These are phyloP conservation scores for Florisuga fusca DNA, from an alignment of 2,797 vertebrate species.

Conservation along the genomic window DNA sequence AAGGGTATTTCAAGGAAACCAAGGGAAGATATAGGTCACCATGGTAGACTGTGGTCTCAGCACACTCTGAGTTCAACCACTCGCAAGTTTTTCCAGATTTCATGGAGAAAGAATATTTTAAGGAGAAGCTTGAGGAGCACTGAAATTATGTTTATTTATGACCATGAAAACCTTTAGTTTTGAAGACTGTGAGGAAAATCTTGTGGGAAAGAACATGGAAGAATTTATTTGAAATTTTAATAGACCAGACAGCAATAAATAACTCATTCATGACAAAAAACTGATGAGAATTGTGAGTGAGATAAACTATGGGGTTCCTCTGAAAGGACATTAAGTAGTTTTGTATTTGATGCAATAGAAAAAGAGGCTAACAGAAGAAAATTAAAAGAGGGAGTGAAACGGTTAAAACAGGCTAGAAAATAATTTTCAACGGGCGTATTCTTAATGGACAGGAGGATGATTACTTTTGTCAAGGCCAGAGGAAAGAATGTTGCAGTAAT, in stretches of 20 bases:
- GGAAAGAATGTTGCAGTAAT: constrained; percentile 39
- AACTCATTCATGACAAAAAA: not conserved
- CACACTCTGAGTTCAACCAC: not conserved
- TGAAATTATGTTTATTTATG: not conserved
- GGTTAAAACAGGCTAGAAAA: constrained; percentile 20
- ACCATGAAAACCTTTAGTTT: not conserved
- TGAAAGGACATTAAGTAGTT: not conserved
- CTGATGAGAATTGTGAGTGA: not conserved
- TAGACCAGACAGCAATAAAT: not conserved
- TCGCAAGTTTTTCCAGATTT: not conserved
- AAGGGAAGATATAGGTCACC: not conserved
- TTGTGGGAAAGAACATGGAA: not conserved
- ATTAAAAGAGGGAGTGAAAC: not conserved
- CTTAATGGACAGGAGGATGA: constrained; percentile 31
- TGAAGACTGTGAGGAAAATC: not conserved
- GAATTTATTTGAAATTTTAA: not conserved
- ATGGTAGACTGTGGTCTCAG: not conserved
- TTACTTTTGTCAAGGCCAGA: constrained; percentile 40
- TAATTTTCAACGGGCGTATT: constrained; percentile 25
- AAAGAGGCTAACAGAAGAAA: not conserved
- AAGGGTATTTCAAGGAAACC: constrained; percentile 11
- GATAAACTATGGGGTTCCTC: not conserved
- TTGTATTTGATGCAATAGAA: not conserved
- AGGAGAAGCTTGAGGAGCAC: not conserved
- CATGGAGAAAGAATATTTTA: not conserved